Base-by-base conservation (phyloP, 2,113 vertebrate species). In the Tretioscincus oriximinensis region DNA sequence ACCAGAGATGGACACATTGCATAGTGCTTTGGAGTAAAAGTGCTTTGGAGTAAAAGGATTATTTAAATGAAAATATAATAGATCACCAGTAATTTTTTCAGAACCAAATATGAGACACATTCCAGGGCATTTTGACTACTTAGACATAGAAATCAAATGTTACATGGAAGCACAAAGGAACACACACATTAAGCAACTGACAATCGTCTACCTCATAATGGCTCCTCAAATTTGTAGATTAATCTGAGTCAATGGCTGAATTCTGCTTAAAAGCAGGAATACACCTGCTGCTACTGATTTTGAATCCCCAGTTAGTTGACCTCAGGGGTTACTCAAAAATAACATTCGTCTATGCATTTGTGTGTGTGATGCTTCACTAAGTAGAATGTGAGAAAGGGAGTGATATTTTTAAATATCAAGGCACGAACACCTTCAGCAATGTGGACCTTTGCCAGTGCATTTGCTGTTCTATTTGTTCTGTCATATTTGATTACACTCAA, bases 401-500 rank as follows among this genome's bases (percentile, higher is more conserved):
- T 24, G 14, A 61, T 60, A 10, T 80, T 22, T n/a, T 83, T 83
- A 74, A 85, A 91, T 88, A 86, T 86, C 14, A 74, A 90, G 88
- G 45, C 16, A 63, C 80, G 45, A 71, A 31, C 35, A 76, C 7
- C 69, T 76, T 64, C 65, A 29, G 24, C 75, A 12, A 73, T 20
- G 31, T 81, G 68, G 75, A 79, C 41, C 76, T 20, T 73, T 86
- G 85, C 73, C 85, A 89, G 65, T 61, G 47, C 63, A 77, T 22
- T 82, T 26, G 0, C 22, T 87, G 76, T 81, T 72, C 58, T 86
- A 85, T 89, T 86, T 89, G 20, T 82, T 83, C 83, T 85, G 76
- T 90, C 69, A 0, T 76, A 87, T 87, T 87, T 86, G 51, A 87
- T 92, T 89, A 80, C 49, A 68, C 12, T 90, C 51, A 83, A 76